Conservation (phyloP, 2,888 invertebrate species). For the Tetragnatha montana region DNA sequence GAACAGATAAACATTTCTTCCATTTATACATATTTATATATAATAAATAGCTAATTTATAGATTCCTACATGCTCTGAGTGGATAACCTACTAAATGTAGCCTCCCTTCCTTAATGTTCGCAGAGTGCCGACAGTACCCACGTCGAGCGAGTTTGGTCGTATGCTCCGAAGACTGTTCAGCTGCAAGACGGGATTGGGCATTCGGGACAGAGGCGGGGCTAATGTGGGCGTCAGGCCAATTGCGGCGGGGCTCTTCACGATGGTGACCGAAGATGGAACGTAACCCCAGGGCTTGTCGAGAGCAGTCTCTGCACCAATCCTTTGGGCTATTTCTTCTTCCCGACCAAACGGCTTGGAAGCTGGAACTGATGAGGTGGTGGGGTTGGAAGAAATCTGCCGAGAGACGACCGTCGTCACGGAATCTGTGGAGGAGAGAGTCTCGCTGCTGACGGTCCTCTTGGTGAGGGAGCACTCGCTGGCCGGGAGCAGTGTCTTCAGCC, state of each 20-base stretch:
- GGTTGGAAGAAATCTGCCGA: background rate
- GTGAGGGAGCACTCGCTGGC: slow-evolving; percentile 28
- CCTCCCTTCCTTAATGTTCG: slow-evolving; percentile 70
- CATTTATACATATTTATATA: background rate
- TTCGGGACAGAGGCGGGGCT: slow-evolving; percentile 66
- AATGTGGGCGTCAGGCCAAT: slow-evolving; percentile 66
- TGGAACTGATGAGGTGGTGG: background rate
- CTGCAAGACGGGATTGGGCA: slow-evolving; percentile 70
- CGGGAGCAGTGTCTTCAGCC: slow-evolving; percentile 65
- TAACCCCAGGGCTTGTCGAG: slow-evolving; percentile 66
- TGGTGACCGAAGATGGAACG: slow-evolving; percentile 63
- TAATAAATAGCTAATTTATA: background rate
- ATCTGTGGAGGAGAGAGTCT: slow-evolving; percentile 39
- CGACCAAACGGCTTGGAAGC: slow-evolving; percentile 1
- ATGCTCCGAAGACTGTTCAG: slow-evolving; percentile 66
- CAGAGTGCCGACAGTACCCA: slow-evolving; percentile 68
- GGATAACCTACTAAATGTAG: slow-evolving; percentile 66
- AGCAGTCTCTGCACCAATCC: slow-evolving; percentile 43
- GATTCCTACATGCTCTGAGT: slow-evolving; percentile 2
- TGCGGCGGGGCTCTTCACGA: slow-evolving; percentile 64
- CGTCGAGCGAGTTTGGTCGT: slow-evolving; percentile 57
- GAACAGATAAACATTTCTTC: background rate
- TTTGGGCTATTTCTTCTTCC: slow-evolving; percentile 5
- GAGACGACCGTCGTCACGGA: slow-evolving; percentile 36
- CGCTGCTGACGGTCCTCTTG: slow-evolving; percentile 44